These are phyloP conservation scores for Notechis scutatus DNA, from an alignment of 2,113 vertebrate species.

Conservation along the genomic window DNA sequence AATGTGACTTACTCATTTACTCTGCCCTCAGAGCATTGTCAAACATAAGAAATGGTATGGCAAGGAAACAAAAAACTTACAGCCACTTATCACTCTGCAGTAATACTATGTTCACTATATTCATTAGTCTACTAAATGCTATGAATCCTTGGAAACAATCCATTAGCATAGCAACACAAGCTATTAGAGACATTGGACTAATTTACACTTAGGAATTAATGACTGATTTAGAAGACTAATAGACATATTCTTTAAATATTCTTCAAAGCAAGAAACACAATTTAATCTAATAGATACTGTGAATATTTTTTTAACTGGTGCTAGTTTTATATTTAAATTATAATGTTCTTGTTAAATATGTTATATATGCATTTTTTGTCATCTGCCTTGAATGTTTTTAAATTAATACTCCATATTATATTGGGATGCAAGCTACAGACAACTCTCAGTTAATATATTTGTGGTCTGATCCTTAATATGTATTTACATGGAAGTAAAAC, in stretches of 20 bases:
- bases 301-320: background rate
- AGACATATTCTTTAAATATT: background rate
- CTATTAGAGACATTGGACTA: background rate
- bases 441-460: background rate
- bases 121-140: background rate
- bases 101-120: constrained; percentile 10
- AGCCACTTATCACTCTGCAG: background rate
- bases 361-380: background rate
- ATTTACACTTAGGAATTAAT: background rate
- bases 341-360: background rate
- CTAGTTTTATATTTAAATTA: background rate
- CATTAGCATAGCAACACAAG: background rate
- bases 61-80: constrained; percentile 13
- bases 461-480: background rate
- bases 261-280: background rate
- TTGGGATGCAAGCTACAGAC: background rate
- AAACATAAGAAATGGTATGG: background rate
- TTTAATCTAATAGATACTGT: background rate
- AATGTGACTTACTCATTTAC: background rate
- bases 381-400: background rate
- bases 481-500: background rate
- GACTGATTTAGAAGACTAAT: background rate
- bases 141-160: background rate
- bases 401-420: background rate
- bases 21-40: background rate